Evolutionary conservation across 2,888 invertebrate species (phyloP), one percentile per base, ranked within the genome.

Genomic region (Melieria omissa): DNA sequence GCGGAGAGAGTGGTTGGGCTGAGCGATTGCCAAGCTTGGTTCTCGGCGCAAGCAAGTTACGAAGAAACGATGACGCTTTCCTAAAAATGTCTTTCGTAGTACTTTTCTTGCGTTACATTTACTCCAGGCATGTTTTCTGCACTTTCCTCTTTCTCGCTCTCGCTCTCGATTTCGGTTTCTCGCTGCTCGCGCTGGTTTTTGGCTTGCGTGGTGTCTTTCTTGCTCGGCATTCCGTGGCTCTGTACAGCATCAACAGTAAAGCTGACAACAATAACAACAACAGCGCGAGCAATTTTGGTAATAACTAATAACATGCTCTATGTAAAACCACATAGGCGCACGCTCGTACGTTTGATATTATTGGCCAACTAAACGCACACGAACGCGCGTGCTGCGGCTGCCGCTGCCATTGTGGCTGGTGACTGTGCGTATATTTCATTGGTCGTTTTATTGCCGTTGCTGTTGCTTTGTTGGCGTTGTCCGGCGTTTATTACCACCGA

Each of bases 401-500:
- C 29, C 2, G 29, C 29, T 29, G 29, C 29, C 29, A 29, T 29
- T 29, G 29, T 81, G 81, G 81, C 82, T 81, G 81, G 82, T 81
- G 77, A 82, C 82, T 82, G 78, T 81, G 81, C 80, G 81, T 80
- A 81, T 76, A 76, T 81, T 82, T 81, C 82, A 81, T 81, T 81
- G 81, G 81, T 78, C 81, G 80, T 81, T 82, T 81, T 75, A 80
- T 80, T 82, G 81, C 75, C 29, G 29, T 73, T 69, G 66, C 52
- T 68, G 57, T 67, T 71, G 70, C 65, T 72, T 54, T 73, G 70
- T 57, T 64, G 71, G 60, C 69, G 68, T 62, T 75, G 70, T 67
- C 65, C 76, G 77, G 79, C 76, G 74, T 29, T 29, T 29, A 29
- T 29, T 29, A 29, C 29, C 29, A 3, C 29, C 29, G 29, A 29